Percentiles rank a stretch among this genome's conserved stretches.
These are phyloP conservation scores for Lepidurus couesii DNA, from an alignment of 1,140 invertebrate species.

Conservation along the genomic window DNA sequence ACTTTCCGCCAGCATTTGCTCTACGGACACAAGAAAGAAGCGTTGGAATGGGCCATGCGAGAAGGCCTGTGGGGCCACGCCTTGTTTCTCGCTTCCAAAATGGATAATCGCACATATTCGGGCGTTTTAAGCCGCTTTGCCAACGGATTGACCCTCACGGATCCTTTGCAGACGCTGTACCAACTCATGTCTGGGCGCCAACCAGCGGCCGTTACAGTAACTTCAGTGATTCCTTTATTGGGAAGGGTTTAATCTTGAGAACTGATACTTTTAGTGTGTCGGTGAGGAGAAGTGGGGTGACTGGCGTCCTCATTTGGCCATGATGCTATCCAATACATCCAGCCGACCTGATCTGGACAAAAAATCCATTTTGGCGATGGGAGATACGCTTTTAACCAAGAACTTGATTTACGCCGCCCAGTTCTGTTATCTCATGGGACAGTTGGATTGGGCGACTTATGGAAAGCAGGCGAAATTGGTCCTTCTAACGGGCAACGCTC, in stretches of 20 bases:
- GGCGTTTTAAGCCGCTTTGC: conserved; percentile 83
- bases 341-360: conserved; percentile 70
- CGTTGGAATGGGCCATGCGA: conserved; percentile 83
- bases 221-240: conserved; percentile 32
- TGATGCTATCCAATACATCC: conserved; percentile 84
- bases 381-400: conserved; percentile 57
- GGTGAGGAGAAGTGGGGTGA: conserved; percentile 87
- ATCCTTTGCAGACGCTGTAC: conserved; percentile 89
- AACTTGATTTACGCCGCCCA: conserved; percentile 74
- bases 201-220: conserved; percentile 75
- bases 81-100: conserved; percentile 80
- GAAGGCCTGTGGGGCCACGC: conserved; percentile 90
- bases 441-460: conserved; percentile 65
- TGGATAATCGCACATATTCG: conserved; percentile 79
- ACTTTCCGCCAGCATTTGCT: conserved; percentile 76
- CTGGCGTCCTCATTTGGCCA: conserved; percentile 90
- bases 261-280: conserved; percentile 46
- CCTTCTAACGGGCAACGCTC: conserved; percentile 54
- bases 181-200: conserved; percentile 77
- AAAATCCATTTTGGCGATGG: conserved; percentile 72
- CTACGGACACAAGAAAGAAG: conserved; percentile 81
- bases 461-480: conserved; percentile 53
- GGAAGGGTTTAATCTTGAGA: background rate
- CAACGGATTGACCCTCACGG: conserved; percentile 72
- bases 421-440: conserved; percentile 87